A percentile compares a stretch with the other conserved stretches of the same genome.
Conservation (phyloP, 2,797 vertebrate genomes). For the Sebastolobus altivelis region DNA sequence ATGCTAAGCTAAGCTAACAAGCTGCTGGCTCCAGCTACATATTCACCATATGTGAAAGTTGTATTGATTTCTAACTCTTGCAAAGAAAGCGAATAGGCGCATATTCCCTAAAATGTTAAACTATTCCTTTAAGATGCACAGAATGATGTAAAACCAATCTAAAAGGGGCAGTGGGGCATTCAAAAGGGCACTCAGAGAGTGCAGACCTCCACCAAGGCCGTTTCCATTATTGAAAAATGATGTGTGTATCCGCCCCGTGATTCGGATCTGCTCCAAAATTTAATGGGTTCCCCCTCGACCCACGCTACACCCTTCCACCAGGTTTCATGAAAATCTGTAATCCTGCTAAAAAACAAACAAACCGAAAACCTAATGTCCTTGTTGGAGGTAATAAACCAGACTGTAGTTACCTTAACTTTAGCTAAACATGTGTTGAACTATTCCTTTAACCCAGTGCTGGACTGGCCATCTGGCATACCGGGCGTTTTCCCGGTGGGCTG, state of each 20-base stretch:
- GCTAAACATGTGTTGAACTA: background rate
- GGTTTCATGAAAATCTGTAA: background rate
- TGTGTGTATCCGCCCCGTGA: background rate
- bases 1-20: background rate
- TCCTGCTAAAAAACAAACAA: too few relatives aligned
- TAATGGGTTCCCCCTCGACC: background rate
- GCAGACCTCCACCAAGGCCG: background rate
- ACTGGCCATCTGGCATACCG: too few relatives aligned
- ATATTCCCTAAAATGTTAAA: background rate
- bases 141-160: background rate
- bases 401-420: background rate
- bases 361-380: fast-evolving
- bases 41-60: too few relatives aligned
- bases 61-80: fast-evolving
- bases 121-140: background rate
- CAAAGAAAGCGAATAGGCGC: too few relatives aligned
- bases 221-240: background rate
- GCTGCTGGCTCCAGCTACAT: too few relatives aligned
- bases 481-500: too few relatives aligned
- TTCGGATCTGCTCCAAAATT: background rate
- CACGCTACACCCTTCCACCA: background rate
- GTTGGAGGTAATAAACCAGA: background rate
- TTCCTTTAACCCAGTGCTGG: background rate
- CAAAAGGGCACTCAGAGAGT: background rate
- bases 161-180: background rate